Base-by-base conservation (phyloP, 2,888 invertebrate genomes). In the Sinohyriopsis cumingii region DNA sequence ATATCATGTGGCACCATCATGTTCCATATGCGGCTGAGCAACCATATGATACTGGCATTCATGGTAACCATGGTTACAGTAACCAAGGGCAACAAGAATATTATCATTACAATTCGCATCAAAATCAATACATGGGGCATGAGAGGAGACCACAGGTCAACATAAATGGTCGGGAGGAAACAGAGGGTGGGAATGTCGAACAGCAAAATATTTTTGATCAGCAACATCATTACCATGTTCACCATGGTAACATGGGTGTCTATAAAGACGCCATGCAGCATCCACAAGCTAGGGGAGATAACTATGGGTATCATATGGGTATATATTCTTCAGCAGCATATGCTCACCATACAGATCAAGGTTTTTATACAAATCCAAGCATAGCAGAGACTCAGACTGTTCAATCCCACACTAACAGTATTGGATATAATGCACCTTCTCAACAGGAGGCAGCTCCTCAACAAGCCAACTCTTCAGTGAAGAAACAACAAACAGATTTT, bases 131-230 rank as follows among this genome's bases (percentile, higher is more conserved):
- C 45, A 45, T 45, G 67, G 60, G 74, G 74, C 56, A 77, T 57
- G 70, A 73, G 22, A 71, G 72, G 53, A 56, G 77, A 15, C 77
- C 75, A 0, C 74, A 78, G 57, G 72, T 73, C 65, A 74, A 69
- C 0, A 77, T 77, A n/a, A 73, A 73, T 22, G 75, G 77, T 59
- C 22, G 80, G 28, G 80, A 75, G 24, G 77, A 80, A 63, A 72
- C 78, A 1, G 80, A 80, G 61, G 80, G 80, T 6, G 80, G 78
- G 4, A 78, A 80, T 66, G 75, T 68, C 33, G 59, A 62, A 15
- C 61, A 45, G 66, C 24, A 12, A 33, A 24, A n/a, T 59, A 70
- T 22, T 59, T 60, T 25, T 69, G 62, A 20, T 75, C 67, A 71
- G 63, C 66, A 71, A 61, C 67, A 55, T 65, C 63, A 65, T 53